Conservation (phyloP, 2,113 vertebrate genomes). For the Silurus glanis region DNA sequence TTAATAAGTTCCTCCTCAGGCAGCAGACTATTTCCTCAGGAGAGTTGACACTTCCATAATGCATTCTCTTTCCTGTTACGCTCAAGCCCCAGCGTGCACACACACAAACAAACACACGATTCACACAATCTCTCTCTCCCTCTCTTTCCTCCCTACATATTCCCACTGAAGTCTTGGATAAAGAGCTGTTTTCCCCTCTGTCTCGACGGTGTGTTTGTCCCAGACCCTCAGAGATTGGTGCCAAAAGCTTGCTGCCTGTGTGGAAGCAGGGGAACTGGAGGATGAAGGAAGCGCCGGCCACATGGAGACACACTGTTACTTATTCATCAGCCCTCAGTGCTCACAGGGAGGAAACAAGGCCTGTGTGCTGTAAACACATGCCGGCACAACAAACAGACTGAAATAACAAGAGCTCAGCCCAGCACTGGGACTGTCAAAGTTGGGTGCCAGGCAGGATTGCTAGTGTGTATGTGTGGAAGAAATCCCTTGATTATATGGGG, state of each 20-base stretch:
- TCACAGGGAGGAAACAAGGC: conserved; percentile 75
- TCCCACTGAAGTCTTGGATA: conserved; percentile 76
- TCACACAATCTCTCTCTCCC: neutral
- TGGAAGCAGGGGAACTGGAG: conserved; percentile 65
- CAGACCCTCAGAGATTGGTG: conserved; percentile 64
- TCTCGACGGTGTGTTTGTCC: conserved; percentile 70
- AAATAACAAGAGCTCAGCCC: conserved; percentile 75
- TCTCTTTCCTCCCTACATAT: conserved; percentile 64
- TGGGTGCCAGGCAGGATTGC: conserved; percentile 44
- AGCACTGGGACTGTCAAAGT: conserved; percentile 51
- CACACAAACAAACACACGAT: conserved; percentile 17
- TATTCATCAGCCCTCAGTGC: conserved; percentile 76
- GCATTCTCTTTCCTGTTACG: conserved; percentile 56
- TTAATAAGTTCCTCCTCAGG: conserved; percentile 65
- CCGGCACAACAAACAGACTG: conserved; percentile 69
- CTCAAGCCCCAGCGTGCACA: conserved; percentile 32
- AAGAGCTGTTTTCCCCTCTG: conserved; percentile 70
- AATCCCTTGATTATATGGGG: conserved; percentile 46
- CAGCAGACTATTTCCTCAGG: conserved; percentile 49
- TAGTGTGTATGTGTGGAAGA: conserved; percentile 37
- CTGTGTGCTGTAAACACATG: conserved; percentile 77
- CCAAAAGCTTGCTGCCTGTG: conserved; percentile 58
- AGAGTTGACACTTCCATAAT: conserved; percentile 59
- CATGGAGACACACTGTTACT: conserved; percentile 74
- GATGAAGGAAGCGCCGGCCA: conserved; percentile 63